These are phyloP conservation scores for Patella pellucida DNA, from an alignment of 2,888 invertebrate genomes.

Conservation along the genomic window DNA sequence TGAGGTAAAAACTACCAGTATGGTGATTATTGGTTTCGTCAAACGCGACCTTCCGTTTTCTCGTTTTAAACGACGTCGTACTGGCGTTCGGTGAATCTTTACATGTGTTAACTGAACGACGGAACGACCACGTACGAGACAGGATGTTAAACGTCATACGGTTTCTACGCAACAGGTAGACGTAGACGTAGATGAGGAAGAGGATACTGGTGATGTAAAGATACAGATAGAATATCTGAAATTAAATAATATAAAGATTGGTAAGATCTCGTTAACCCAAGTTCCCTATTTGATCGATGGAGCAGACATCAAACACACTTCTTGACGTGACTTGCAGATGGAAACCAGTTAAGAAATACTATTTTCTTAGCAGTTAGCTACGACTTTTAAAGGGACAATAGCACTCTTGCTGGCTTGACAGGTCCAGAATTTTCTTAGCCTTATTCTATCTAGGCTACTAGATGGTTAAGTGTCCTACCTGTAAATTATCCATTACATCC, in stretches of 20 bases:
- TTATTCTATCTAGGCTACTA: no score
- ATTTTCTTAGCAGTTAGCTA: no score
- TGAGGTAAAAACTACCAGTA: conserved; percentile 33
- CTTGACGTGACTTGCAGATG: no score
- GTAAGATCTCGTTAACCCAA: no score
- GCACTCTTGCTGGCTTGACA: no score
- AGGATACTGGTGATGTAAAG: conserved; percentile 39
- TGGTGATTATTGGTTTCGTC: conserved; percentile 17
- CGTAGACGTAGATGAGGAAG: conserved; percentile 46
- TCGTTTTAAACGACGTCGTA: background rate
- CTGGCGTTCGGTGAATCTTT: background rate
- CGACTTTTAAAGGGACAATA: no score
- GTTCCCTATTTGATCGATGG: no score
- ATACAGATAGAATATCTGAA: conserved; percentile 47
- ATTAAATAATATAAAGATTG: background rate
- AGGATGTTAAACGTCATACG: background rate
- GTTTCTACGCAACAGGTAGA: conserved; percentile 37
- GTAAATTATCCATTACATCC: no score
- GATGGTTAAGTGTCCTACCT: no score
- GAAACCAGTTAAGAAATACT: no score
- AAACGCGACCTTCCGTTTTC: conserved; percentile 16
- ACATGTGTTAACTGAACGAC: background rate
- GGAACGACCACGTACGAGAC: conserved; percentile 14
- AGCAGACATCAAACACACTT: no score
- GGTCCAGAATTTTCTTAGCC: no score